Evolutionary conservation across 2,113 vertebrate genomes (phyloP).

Genomic region (Chrysemys picta): DNA sequence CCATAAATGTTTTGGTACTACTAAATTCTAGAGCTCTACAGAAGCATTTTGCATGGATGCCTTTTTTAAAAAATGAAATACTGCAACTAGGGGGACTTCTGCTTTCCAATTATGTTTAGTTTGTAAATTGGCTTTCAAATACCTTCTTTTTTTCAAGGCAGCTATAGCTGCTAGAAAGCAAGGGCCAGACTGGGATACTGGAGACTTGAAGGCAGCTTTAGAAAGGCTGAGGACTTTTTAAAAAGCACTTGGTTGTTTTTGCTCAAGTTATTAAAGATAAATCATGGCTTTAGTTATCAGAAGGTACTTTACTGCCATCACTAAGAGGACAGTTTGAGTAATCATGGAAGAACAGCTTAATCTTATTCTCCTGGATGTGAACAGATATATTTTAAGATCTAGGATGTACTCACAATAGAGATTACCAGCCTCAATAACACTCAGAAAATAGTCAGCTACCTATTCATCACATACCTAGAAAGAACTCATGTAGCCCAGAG

Average conservation of each 20-base stretch:
- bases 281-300: not conserved
- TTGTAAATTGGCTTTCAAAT: not conserved
- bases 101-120: not conserved
- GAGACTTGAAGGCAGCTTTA: not conserved
- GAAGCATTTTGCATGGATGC: not conserved
- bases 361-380: not conserved
- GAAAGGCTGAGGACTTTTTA: not conserved
- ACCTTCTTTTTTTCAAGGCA: not conserved
- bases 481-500: not conserved
- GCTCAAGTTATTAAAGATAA: not conserved
- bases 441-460: not conserved
- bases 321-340: not conserved
- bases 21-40: not conserved
- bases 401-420: not conserved
- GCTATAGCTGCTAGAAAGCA: not conserved
- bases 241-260: not conserved
- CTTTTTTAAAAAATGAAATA: too few relatives aligned
- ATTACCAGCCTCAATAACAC: not conserved
- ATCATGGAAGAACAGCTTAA: not conserved
- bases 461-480: not conserved
- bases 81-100: not conserved
- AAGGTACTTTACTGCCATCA: not conserved
- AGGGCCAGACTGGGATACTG: not conserved
- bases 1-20: not conserved
- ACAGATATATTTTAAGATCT: not conserved